Conservation (phyloP, 2,113 vertebrate species). For the Mixornis gularis region DNA sequence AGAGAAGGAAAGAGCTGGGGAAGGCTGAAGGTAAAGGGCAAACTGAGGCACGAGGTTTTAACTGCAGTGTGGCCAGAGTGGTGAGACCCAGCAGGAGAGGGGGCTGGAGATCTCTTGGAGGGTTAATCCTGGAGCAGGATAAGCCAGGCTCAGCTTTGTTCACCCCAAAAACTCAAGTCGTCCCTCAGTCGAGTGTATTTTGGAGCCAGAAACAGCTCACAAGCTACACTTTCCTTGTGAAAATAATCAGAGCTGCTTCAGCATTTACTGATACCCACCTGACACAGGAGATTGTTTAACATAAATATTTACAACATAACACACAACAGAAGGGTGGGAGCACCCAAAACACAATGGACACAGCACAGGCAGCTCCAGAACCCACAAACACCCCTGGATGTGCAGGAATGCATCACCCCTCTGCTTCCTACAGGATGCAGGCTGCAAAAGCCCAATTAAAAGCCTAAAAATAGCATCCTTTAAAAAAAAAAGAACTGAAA, state of each 20-base stretch:
- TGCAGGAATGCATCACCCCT: accelerated
- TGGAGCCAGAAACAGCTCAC: background rate
- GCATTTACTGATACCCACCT: accelerated
- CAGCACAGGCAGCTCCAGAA: background rate
- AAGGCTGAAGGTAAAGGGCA: background rate
- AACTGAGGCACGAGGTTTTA: background rate
- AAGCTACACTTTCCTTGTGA: accelerated
- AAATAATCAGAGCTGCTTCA: background rate
- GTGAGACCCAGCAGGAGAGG: background rate
- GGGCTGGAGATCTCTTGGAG: accelerated
- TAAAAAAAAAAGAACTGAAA: background rate
- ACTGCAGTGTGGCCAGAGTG: accelerated
- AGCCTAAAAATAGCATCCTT: background rate
- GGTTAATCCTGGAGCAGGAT: background rate
- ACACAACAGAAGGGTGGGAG: accelerated
- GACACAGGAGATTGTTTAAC: accelerated
- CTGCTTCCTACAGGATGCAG: background rate
- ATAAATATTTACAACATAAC: accelerated
- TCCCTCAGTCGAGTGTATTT: accelerated
- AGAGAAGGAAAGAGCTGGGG: accelerated
- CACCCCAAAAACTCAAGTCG: background rate
- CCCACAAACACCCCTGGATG: accelerated
- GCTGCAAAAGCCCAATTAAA: accelerated
- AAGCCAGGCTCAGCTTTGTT: background rate
- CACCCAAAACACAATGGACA: accelerated